These are phyloP conservation scores for Calyptomena viridis DNA, from an alignment of 2,113 vertebrate genomes.

Conservation along the genomic window DNA sequence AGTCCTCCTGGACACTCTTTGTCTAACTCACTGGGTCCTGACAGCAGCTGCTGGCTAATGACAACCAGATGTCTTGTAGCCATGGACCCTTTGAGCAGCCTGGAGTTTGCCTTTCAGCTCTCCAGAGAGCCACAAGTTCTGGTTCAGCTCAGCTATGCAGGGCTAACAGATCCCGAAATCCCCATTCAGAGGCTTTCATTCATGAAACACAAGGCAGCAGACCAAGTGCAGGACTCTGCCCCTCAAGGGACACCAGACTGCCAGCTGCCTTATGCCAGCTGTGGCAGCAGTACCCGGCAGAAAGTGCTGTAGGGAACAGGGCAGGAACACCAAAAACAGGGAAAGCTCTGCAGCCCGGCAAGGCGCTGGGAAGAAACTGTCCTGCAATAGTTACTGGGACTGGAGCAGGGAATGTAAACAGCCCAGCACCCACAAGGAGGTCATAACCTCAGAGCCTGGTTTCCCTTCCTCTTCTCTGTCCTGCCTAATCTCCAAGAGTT, in stretches of 20 bases:
- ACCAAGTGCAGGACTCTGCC: not conserved
- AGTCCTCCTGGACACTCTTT: not conserved
- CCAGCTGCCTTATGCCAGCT: not conserved
- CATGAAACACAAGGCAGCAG: constrained; percentile 15
- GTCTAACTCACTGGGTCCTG: not conserved
- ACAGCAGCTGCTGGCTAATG: not conserved
- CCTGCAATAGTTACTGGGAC: not conserved
- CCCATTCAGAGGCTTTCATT: constrained; percentile 51
- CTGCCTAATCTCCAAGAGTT: constrained; percentile 30
- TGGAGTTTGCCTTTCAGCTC: not conserved
- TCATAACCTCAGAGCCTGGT: constrained; percentile 17
- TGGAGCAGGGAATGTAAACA: constrained; percentile 60
- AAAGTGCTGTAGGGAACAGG: not conserved
- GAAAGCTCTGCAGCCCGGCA: not conserved
- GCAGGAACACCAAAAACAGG: not conserved
- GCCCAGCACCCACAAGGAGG: constrained; percentile 16
- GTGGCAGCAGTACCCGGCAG: not conserved
- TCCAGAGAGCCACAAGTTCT: not conserved
- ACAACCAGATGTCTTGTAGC: not conserved
- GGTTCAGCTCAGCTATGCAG: not conserved
- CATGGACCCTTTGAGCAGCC: not conserved
- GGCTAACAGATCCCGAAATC: not conserved
- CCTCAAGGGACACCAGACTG: not conserved
- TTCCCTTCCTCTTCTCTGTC: constrained; percentile 19
- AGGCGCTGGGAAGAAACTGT: not conserved